Conservation (phyloP, 2,888 invertebrate genomes). For the Pimpla rufipes region DNA sequence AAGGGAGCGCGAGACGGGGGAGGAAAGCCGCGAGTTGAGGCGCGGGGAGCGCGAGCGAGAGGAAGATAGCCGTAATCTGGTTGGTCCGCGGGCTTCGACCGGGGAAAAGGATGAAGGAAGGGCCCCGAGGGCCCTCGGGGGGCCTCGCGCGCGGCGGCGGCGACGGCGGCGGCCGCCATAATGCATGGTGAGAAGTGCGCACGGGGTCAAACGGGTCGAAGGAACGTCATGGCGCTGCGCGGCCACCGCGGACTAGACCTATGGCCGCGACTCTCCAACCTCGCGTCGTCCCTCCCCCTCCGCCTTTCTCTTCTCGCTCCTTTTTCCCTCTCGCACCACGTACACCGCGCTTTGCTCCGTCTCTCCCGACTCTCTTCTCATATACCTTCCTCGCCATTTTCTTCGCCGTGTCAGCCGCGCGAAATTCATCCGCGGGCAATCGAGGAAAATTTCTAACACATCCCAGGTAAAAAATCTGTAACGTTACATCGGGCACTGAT, state of each 20-base stretch:
- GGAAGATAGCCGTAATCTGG: slow-evolving; percentile 82
- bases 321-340: too few species aligned
- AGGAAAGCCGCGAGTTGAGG: slow-evolving; percentile 56
- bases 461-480: too few species aligned
- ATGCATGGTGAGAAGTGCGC: slow-evolving; percentile 84
- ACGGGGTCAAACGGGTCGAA: slow-evolving; percentile 84
- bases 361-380: too few species aligned
- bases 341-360: too few species aligned
- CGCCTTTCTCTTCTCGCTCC: not conserved
- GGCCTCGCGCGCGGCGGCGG: slow-evolving; percentile 61
- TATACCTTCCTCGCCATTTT: too few species aligned
- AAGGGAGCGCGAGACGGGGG: slow-evolving; percentile 51
- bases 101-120: slow-evolving; percentile 82
- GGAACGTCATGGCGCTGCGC: slow-evolving; percentile 82
- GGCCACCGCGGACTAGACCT: slow-evolving; percentile 62
- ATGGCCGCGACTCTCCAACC: slow-evolving; percentile 77
- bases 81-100: slow-evolving; percentile 81
- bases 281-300: slow-evolving; percentile 26
- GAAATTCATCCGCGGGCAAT: too few species aligned
- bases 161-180: slow-evolving; percentile 79
- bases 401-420: too few species aligned
- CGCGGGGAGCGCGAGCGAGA: slow-evolving; percentile 72
- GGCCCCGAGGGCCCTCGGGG: slow-evolving; percentile 79
- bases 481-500: too few species aligned
- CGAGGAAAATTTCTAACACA: too few species aligned